A percentile compares a stretch with the other conserved stretches of the same genome.
Conservation (phyloP, 2,113 vertebrate species). For the Brienomyrus brachyistius region DNA sequence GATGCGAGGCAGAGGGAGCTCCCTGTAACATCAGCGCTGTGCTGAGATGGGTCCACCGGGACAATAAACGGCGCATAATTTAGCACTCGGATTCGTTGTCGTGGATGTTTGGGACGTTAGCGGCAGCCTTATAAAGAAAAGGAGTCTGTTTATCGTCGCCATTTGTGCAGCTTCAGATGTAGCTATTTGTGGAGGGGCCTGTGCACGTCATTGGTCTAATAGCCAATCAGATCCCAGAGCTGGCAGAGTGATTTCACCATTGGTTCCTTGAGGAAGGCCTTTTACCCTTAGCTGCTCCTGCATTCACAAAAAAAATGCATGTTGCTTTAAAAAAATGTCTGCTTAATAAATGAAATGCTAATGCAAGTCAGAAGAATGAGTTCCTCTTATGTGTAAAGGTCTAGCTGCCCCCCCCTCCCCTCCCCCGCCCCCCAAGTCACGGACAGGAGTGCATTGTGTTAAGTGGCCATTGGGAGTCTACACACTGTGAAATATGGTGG, state of each 20-base stretch:
- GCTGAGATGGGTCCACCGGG: neutral
- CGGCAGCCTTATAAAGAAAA: neutral
- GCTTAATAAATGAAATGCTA: neutral
- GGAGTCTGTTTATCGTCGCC: neutral
- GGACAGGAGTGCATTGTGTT: neutral
- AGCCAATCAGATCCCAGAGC: neutral
- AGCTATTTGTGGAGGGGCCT: neutral
- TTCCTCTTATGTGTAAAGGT: neutral
- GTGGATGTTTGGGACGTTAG: neutral
- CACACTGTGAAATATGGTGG: neutral
- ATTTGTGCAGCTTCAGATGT: neutral
- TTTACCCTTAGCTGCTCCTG: neutral
- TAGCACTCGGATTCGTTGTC: neutral
- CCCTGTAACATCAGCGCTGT: neutral
- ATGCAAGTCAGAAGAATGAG: neutral
- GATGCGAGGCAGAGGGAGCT: neutral
- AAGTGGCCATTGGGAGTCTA: neutral
- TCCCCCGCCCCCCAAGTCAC: neutral
- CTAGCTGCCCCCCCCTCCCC: neutral
- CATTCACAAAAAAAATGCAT: neutral
- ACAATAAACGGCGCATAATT: neutral
- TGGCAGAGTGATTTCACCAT: neutral
- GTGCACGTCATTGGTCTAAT: neutral
- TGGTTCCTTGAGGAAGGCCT: neutral
- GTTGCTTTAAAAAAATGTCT: neutral